Evolutionary conservation across 2,113 vertebrate genomes (phyloP).

Genomic region (Otis tarda): DNA sequence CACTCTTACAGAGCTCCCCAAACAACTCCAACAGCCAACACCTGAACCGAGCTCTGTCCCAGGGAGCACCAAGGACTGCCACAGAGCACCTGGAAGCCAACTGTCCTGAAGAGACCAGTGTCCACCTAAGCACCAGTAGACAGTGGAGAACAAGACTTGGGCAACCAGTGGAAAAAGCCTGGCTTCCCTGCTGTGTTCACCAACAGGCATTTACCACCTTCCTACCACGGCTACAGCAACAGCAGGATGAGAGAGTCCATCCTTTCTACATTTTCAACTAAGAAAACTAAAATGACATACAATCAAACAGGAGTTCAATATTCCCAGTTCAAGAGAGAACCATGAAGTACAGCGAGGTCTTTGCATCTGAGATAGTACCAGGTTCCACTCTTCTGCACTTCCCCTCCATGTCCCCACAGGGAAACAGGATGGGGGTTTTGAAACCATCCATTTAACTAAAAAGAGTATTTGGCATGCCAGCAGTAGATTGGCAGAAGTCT

Average conservation of each 20-base stretch:
- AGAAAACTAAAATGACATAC: neutral
- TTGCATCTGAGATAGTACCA: neutral
- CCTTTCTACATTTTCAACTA: neutral
- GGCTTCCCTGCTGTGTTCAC: neutral
- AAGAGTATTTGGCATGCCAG: neutral
- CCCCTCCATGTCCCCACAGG: neutral
- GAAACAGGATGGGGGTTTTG: neutral
- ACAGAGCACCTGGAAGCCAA: neutral
- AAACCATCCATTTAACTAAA: neutral
- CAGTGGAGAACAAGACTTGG: neutral
- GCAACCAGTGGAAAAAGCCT: neutral
- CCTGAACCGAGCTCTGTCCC: neutral
- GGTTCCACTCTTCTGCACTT: neutral
- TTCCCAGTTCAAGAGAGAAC: neutral
- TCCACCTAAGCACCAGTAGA: rapidly evolving
- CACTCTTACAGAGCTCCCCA: neutral
- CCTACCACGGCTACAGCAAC: neutral
- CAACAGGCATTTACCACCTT: neutral
- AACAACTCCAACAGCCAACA: neutral
- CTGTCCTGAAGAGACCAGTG: rapidly evolving
- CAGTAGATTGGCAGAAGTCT: neutral
- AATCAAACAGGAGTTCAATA: neutral
- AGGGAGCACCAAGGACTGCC: neutral
- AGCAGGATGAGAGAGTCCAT: neutral
- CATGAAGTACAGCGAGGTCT: neutral